Evolutionary conservation across 1,140 invertebrate genomes (phyloP), one percentile per base, ranked within the genome.

Genomic region (Drosophila lini): DNA sequence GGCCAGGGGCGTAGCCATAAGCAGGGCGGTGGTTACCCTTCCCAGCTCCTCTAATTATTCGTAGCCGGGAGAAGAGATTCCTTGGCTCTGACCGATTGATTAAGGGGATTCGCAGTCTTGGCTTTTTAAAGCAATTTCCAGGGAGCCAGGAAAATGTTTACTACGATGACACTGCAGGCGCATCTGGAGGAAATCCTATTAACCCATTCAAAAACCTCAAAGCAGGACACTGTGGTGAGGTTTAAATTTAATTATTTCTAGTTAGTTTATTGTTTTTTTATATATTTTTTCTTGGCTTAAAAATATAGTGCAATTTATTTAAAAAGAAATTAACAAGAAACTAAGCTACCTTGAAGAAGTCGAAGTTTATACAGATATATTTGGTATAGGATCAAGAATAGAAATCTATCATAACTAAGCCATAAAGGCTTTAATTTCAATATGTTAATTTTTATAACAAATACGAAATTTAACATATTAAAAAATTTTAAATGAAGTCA

Each of bases 41-140:
- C 11, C 32, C 4, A 36, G 11, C 13, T 53, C 52, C 32, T 53
- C 42, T 41, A 71, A 71, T 71, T 71, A 59, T 71, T 71, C 5
- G 34, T 1, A 40, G 10, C 47, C 61, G n/a, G 31, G 13, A 15
- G 36, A 19, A 9, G 13, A 36, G 31, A 70, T 50, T 71, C 36
- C 31, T 10, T 10, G 52, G 31, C 42, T 57, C 31, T 40, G 47
- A 65, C 61, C 65, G 47, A 70, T 70, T 70, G 50, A 69, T 67
- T 67, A 44, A 34, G 22, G 36, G 34, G 9, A 36, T 16, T 70
- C 41, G n/a, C 10, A 36, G 61, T 38, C 65, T 42, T 41, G 19
- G 31, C 25, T 36, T n/a, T 53, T 65, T 44, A 67, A 69, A 69
- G 47, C 31, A 22, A 22, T 28, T 65, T 62, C 11, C 57, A 44